Evolutionary conservation across 35 echinoderm and acorn worm genomes (phyloP).

Genomic region (Antedon bifida): DNA sequence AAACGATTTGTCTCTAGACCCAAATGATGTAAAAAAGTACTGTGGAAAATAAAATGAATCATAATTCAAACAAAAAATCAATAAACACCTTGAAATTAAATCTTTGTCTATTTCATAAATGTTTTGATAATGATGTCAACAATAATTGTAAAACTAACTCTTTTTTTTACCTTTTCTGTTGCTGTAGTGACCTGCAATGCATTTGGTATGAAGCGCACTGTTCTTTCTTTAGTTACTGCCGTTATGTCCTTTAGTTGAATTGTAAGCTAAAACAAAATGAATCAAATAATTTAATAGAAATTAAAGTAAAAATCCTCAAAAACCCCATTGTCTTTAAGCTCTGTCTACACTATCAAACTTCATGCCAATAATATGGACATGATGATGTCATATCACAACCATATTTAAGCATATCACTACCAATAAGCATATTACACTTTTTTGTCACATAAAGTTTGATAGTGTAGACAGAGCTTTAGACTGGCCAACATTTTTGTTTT

Average conservation of each 20-base stretch:
- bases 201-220: slow-evolving; percentile 88
- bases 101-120: background rate
- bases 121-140: background rate
- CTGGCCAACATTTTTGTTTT: background rate
- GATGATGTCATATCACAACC: too few species aligned
- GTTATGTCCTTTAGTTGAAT: slow-evolving; percentile 65
- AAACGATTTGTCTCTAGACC: slow-evolving; percentile 87
- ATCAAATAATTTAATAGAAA: background rate
- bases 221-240: slow-evolving; percentile 86
- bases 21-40: slow-evolving; percentile 98
- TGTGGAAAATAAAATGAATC: slow-evolving; percentile 17
- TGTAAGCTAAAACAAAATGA: slow-evolving; percentile 28
- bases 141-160: too few species aligned
- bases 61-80: background rate
- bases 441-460: too few species aligned
- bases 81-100: background rate
- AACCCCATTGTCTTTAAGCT: too few species aligned
- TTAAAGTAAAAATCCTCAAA: background rate
- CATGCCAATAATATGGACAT: too few species aligned
- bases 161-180: slow-evolving; percentile 53
- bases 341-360: too few species aligned
- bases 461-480: too few species aligned
- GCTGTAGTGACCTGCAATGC: slow-evolving; percentile 81
- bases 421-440: too few species aligned
- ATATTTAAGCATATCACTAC: too few species aligned